Evolutionary conservation across 2,113 vertebrate species (phyloP).

Genomic region (Catagonus wagneri): DNA sequence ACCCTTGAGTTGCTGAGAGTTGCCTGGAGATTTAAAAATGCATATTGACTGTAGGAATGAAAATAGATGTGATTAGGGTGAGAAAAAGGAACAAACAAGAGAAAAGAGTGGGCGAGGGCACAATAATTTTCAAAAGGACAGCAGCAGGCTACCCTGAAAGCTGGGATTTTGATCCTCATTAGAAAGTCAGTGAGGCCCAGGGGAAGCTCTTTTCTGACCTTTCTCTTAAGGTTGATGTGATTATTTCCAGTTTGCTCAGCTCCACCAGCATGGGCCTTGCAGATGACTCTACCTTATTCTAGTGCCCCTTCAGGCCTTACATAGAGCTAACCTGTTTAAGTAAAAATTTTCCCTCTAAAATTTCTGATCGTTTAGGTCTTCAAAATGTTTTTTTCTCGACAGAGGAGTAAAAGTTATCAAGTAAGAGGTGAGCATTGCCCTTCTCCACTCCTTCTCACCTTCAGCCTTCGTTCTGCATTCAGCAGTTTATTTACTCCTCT

Average conservation of each 20-base stretch:
- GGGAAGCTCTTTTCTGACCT: not conserved
- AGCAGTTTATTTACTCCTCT: not conserved
- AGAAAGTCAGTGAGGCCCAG: not conserved
- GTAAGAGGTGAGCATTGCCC: not conserved
- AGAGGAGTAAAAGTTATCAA: not conserved
- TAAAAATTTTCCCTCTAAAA: not conserved
- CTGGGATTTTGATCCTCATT: not conserved
- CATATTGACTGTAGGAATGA: not conserved
- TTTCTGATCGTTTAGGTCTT: not conserved
- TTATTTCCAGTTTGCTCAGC: not conserved
- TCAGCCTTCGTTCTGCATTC: not conserved
- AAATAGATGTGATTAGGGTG: not conserved
- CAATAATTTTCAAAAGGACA: not conserved
- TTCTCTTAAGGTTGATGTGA: not conserved
- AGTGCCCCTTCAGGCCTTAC: not conserved
- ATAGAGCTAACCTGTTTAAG: not conserved
- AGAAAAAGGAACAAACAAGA: not conserved
- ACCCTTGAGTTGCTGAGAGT: not conserved
- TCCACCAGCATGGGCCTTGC: not conserved
- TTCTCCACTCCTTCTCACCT: not conserved
- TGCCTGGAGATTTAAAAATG: not conserved
- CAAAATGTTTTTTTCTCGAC: constrained; percentile 7
- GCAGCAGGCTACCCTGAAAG: not conserved
- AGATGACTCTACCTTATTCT: not conserved
- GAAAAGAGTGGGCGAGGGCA: not conserved